Base-by-base conservation (phyloP, 2,113 vertebrate species). In the Centropus unirufus region DNA sequence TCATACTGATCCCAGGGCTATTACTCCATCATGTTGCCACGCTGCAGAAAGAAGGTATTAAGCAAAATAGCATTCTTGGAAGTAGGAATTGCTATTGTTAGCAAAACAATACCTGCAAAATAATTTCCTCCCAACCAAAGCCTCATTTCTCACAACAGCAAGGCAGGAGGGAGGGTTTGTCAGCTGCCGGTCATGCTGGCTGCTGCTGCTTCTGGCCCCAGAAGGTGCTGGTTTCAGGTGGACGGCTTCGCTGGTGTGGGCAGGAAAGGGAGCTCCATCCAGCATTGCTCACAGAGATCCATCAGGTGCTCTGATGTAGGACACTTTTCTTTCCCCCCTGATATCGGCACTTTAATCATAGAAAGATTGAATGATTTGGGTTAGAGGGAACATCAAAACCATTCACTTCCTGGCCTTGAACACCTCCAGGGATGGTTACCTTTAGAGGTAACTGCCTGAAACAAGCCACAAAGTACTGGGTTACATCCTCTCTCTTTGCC, bases 71-170 rank as follows among this genome's bases (percentile, higher is more conserved):
- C 92, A 7, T 95, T 95, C 95, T 97, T 89, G 46, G 95, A 91
- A 96, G 92, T 93, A 94, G 85, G 94, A 92, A 95, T 92, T 68
- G 91, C 97, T 96, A 93, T 97, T 97, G 97, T 98, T 97, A 97
- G 96, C 95, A 89, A 98, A 98, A 97, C 98, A 97, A 97, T 97
- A 88, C 89, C 96, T 69, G 89, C 95, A 75, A 81, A 97, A 96
- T 95, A 66, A 97, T 97, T 96, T 89, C 85, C 91, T 96, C 92
- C 91, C 23, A 57, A 52, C 92, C 69, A 42, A 9, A 64, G 94
- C 86, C 93, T 96, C 70, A 11, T 87, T 91, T 78, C 94, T 96
- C 63, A 87, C 93, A 34, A 82, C 87, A 55, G 90, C 83, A 54
- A 24, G 83, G 23, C 42, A 66, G 90, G 88, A 94, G 88, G 93